Conservation (phyloP, 2,113 vertebrate species). For the Tauraco erythrolophus region DNA sequence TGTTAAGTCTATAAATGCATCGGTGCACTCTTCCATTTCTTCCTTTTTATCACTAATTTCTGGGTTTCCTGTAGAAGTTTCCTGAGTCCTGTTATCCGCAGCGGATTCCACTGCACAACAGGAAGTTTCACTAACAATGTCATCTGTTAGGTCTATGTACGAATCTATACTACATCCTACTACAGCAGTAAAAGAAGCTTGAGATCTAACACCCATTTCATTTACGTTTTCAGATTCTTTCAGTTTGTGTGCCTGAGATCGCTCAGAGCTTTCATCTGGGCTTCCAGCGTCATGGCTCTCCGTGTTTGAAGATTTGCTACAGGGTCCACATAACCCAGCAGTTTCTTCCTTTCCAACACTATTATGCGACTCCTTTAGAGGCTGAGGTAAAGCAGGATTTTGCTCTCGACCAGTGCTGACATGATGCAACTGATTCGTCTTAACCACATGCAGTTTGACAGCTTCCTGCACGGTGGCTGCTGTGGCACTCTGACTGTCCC, state of each 20-base stretch:
- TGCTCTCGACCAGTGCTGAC: slow-evolving; percentile 15
- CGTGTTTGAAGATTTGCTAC: slow-evolving; percentile 41
- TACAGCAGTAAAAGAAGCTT: not conserved
- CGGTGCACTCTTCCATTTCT: not conserved
- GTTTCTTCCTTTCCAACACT: not conserved
- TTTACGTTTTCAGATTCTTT: slow-evolving; percentile 22
- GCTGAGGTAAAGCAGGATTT: slow-evolving; percentile 49
- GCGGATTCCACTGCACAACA: not conserved
- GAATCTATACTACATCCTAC: not conserved
- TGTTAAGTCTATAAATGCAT: slow-evolving; percentile 49
- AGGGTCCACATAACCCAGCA: slow-evolving; percentile 1
- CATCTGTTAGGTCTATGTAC: slow-evolving; percentile 57
- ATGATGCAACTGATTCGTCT: not conserved
- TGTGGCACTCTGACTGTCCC: not conserved
- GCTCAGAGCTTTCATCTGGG: slow-evolving; percentile 33
- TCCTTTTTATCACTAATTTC: slow-evolving; percentile 48
- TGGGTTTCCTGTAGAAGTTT: not conserved
- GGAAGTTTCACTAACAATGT: slow-evolving; percentile 43
- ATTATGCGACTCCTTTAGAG: slow-evolving; percentile 22
- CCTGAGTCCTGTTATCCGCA: not conserved
- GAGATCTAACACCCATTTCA: not conserved
- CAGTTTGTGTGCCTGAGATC: slow-evolving; percentile 29
- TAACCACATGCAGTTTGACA: not conserved
- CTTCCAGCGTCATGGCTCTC: not conserved
- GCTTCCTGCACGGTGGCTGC: not conserved